phyloP scores from a whole-genome alignment of 2,888 invertebrate species.

The Clostera curtula region DNA sequence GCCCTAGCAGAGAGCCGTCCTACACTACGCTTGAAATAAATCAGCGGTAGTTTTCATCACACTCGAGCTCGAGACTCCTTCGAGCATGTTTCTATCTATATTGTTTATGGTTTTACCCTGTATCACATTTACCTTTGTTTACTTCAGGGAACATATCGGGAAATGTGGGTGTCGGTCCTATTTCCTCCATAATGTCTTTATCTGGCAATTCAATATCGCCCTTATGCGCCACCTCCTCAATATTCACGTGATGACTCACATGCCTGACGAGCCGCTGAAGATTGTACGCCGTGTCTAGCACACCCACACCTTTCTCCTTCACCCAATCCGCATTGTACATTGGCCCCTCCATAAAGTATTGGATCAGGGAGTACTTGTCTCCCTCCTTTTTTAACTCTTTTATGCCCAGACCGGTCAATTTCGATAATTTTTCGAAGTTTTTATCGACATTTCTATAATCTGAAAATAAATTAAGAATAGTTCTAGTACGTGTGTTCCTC shows the following conservation, averaged over 20 bases:
- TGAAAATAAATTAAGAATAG: slow-evolving; percentile 18
- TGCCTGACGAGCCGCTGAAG: slow-evolving; percentile 43
- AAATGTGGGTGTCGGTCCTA: slow-evolving; percentile 30
- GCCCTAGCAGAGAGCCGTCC: too few relatives aligned
- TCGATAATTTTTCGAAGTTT: slow-evolving; percentile 42
- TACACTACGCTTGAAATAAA: too few relatives aligned
- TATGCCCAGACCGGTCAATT: slow-evolving; percentile 49
- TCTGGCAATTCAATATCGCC: slow-evolving; percentile 22
- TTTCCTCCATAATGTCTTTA: slow-evolving; percentile 30
- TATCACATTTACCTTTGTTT: slow-evolving; percentile 14
- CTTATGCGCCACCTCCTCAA: slow-evolving; percentile 20
- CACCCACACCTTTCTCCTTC: slow-evolving; percentile 35
- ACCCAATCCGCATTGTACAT: slow-evolving; percentile 40
- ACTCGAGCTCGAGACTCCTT: too few relatives aligned
- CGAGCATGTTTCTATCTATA: too few relatives aligned
- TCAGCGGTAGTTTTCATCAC: too few relatives aligned
- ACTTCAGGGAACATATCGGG: slow-evolving; percentile 24
- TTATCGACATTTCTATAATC: slow-evolving; percentile 43
- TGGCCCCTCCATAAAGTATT: slow-evolving; percentile 47
- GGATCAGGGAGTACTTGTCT: slow-evolving; percentile 44
- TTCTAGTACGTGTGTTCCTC: too few relatives aligned
- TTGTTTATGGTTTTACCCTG: too few relatives aligned
- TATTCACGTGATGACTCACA: slow-evolving; percentile 34
- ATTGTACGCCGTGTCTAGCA: slow-evolving; percentile 39
- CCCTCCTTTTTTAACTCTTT: slow-evolving; percentile 41